These are phyloP conservation scores for Crioceris asparagi DNA, from an alignment of 2,888 invertebrate genomes.

Conservation along the genomic window DNA sequence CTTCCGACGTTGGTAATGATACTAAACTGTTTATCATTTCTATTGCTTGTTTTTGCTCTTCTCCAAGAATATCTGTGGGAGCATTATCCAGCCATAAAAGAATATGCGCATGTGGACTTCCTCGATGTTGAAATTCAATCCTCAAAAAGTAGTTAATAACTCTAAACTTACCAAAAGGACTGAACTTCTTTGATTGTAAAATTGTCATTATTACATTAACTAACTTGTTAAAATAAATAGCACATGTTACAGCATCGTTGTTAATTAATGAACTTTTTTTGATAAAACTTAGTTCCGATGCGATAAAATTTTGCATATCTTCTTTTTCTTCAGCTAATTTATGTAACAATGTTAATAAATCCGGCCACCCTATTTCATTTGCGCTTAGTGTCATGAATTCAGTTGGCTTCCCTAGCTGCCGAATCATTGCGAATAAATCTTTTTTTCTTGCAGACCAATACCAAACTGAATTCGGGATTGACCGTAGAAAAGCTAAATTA, in stretches of 20 bases:
- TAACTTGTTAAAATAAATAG: slow-evolving; percentile 25
- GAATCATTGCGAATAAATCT: too few species aligned
- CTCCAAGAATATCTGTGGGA: slow-evolving; percentile 18
- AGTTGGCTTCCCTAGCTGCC: slow-evolving; percentile 33
- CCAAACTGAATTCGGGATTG: background rate
- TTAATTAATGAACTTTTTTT: slow-evolving; percentile 11
- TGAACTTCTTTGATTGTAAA: slow-evolving; percentile 21
- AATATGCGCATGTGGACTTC: too few species aligned
- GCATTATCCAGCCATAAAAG: slow-evolving; percentile 31
- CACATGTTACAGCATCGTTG: slow-evolving; percentile 15
- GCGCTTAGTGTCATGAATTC: slow-evolving; percentile 34
- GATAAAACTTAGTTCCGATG: slow-evolving; percentile 8
- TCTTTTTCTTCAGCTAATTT: slow-evolving; percentile 16
- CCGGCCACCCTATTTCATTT: slow-evolving; percentile 33
- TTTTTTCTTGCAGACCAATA: too few species aligned
- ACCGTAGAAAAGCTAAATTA: background rate
- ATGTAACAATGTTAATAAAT: slow-evolving; percentile 25
- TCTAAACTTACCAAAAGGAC: slow-evolving; percentile 28
- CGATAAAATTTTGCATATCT: slow-evolving; percentile 10
- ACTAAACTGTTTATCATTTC: slow-evolving; percentile 22
- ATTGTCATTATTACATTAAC: slow-evolving; percentile 24
- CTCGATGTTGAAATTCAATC: too few species aligned
- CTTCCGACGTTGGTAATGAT: slow-evolving; percentile 20
- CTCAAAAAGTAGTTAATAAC: slow-evolving; percentile 26
- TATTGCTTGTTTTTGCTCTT: slow-evolving; percentile 14